phyloP scores from a whole-genome alignment of 2,888 invertebrate species.

The Drosophila quinaria region DNA sequence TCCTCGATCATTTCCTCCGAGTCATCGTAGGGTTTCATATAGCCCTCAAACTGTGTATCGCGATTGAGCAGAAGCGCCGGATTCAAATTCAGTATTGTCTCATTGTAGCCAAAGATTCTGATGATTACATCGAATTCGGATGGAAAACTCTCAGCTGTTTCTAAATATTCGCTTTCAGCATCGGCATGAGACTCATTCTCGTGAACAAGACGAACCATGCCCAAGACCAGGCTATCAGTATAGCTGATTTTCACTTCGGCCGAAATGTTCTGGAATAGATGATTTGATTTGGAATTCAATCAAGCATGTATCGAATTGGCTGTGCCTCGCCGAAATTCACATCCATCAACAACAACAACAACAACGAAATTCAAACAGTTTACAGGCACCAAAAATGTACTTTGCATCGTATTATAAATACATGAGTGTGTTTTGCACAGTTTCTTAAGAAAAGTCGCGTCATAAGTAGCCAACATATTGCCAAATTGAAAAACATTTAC shows the following conservation, averaged over 20 bases:
- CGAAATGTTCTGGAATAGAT: constrained; percentile 71
- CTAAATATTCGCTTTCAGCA: background rate
- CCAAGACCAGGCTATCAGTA: constrained; percentile 71
- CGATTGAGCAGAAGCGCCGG: constrained; percentile 69
- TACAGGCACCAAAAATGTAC: constrained; percentile 16
- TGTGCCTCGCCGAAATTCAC: constrained; percentile 18
- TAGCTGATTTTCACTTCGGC: constrained; percentile 81
- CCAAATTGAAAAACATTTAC: constrained; percentile 45
- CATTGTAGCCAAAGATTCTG: constrained; percentile 78
- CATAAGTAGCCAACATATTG: constrained; percentile 43
- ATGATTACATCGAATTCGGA: constrained; percentile 74
- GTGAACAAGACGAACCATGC: constrained; percentile 64
- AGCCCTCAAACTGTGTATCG: constrained; percentile 71
- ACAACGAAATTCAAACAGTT: background rate
- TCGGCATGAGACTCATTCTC: constrained; percentile 15
- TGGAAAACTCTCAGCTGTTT: background rate
- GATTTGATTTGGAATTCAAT: constrained; percentile 19
- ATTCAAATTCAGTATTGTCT: constrained; percentile 60
- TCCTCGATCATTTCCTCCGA: background rate
- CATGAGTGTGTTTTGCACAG: background rate
- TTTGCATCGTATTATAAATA: constrained; percentile 23
- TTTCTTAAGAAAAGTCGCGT: constrained; percentile 49
- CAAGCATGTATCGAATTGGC: constrained; percentile 24
- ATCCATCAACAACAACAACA: constrained; percentile 20
- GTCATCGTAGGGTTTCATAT: constrained; percentile 38